These are phyloP conservation scores for Pollenia angustigena DNA, from an alignment of 2,888 invertebrate genomes.

Conservation along the genomic window DNA sequence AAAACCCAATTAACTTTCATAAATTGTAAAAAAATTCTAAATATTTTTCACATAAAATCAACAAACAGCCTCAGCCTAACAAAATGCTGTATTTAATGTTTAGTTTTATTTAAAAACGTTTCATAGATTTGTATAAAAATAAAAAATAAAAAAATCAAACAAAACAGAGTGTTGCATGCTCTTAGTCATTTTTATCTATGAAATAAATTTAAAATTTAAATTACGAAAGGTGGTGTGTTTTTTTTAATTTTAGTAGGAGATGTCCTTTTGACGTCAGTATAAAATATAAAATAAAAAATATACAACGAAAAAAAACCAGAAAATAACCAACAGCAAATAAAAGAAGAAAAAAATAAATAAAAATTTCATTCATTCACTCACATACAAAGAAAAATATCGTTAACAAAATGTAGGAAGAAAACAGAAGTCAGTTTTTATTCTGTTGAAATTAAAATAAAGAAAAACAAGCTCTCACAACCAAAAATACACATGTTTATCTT, in stretches of 20 bases:
- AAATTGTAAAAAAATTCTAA: no score
- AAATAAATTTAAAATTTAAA: constrained; percentile 64
- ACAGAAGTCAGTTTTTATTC: constrained; percentile 56
- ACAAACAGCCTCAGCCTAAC: no score
- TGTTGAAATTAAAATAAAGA: background rate
- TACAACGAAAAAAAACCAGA: constrained; percentile 41
- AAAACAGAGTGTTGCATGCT: constrained; percentile 1
- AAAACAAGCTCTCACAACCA: constrained; percentile 21
- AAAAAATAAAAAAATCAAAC: constrained; percentile 10
- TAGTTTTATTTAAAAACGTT: background rate
- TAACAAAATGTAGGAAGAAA: constrained; percentile 25
- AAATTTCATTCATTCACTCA: constrained; percentile 64
- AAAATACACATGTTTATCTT: constrained; percentile 46
- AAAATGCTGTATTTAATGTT: background rate
- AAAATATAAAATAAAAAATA: constrained; percentile 14
- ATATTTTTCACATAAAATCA: no score
- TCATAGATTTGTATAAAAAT: constrained; percentile 11
- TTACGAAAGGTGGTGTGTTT: constrained; percentile 36
- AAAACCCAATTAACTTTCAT: no score
- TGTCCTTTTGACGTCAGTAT: constrained; percentile 68
- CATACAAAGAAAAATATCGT: background rate
- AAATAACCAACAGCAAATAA: constrained; percentile 19
- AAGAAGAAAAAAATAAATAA: constrained; percentile 51
- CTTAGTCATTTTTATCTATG: background rate
- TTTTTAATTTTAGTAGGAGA: background rate